These are phyloP conservation scores for Acipenser transmontanus DNA, from an alignment of 2,797 vertebrate genomes.

Conservation along the genomic window DNA sequence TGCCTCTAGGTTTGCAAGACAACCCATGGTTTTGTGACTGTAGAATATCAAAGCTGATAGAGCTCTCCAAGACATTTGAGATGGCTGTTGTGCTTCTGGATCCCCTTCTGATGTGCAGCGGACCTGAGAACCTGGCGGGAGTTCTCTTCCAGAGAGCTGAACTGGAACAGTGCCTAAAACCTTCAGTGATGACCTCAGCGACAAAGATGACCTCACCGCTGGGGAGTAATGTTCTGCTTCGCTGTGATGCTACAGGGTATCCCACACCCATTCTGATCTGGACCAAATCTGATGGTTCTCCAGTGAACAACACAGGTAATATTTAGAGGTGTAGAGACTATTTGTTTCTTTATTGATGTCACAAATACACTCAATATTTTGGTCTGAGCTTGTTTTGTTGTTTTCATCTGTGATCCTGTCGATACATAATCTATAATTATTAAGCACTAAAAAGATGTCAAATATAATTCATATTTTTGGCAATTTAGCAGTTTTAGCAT, in stretches of 20 bases:
- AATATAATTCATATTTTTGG: too few relatives aligned
- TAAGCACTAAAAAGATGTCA: too few relatives aligned
- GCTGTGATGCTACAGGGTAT: slow-evolving; percentile 81
- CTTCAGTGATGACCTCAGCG: slow-evolving; percentile 85
- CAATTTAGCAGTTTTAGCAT: too few relatives aligned
- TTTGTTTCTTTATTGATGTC: background rate
- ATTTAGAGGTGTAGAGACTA: background rate
- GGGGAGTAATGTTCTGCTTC: slow-evolving; percentile 87
- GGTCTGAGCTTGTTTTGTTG: too few relatives aligned
- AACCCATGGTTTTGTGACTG: slow-evolving; percentile 96
- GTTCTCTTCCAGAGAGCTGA: slow-evolving; percentile 82
- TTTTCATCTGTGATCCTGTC: too few relatives aligned
- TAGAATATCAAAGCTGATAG: slow-evolving; percentile 85
- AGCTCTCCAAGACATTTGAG: slow-evolving; percentile 75
- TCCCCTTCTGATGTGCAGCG: slow-evolving; percentile 70
- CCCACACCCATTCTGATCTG: slow-evolving; percentile 83
- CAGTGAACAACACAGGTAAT: slow-evolving; percentile 81
- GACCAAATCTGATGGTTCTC: slow-evolving; percentile 61
- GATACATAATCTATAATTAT: too few relatives aligned
- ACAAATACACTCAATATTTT: too few relatives aligned
- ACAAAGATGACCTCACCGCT: slow-evolving; percentile 84
- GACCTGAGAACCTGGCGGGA: slow-evolving; percentile 76
- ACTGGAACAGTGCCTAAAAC: slow-evolving; percentile 84
- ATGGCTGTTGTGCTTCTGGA: slow-evolving; percentile 75
- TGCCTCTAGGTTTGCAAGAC: slow-evolving; percentile 80